These are phyloP conservation scores for Acropora yongei DNA, from an alignment of 64 coral and sea anemone genomes.

Conservation along the genomic window DNA sequence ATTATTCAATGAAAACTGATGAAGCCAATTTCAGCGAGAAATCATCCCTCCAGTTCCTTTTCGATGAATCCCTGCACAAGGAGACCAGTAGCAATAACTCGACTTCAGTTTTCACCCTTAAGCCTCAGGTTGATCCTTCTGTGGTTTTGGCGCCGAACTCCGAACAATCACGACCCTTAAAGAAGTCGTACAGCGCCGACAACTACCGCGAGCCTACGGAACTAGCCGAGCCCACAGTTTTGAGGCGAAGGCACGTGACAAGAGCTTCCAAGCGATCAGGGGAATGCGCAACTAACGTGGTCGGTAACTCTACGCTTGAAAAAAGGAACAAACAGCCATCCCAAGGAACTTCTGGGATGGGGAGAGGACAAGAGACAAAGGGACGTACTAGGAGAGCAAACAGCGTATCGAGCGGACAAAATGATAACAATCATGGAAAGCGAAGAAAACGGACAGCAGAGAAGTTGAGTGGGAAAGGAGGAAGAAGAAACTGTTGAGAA, in stretches of 20 bases:
- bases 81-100: neutral
- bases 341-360: conserved; percentile 11
- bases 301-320: neutral
- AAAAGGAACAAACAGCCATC: conserved; percentile 23
- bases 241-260: conserved; percentile 18
- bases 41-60: conserved; percentile 32
- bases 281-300: neutral
- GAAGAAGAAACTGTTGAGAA: conserved; percentile 28
- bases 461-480: conserved; percentile 25
- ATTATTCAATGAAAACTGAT: conserved; percentile 26
- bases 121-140: neutral
- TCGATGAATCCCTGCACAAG: conserved; percentile 29
- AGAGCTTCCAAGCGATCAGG: conserved; percentile 37
- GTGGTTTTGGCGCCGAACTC: conserved; percentile 3
- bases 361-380: conserved; percentile 26
- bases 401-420: conserved; percentile 14
- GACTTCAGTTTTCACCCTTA: conserved; percentile 10
- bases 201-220: conserved; percentile 1
- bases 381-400: conserved; percentile 4
- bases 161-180: neutral
- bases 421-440: conserved; percentile 2
- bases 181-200: conserved; percentile 38
- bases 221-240: conserved; percentile 8
- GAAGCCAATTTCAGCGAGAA: conserved; percentile 5
- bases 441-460: conserved; percentile 17